Percentiles rank a stretch among this genome's conserved stretches.
phyloP scores from a whole-genome alignment of 2,888 invertebrate species.

The Trissolcus japonicus region DNA sequence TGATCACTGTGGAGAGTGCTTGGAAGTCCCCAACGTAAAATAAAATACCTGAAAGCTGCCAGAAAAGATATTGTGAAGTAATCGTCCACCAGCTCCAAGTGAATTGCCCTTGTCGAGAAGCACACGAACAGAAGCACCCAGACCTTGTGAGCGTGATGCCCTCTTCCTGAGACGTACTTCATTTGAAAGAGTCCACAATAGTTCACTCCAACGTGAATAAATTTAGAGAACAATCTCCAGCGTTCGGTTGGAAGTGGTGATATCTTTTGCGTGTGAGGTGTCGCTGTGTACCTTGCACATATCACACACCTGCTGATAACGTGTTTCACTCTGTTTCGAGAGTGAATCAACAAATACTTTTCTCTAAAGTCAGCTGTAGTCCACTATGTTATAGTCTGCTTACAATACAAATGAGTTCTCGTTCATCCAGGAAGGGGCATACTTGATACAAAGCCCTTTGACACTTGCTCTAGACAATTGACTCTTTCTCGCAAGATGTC shows the following conservation, averaged over 20 bases:
- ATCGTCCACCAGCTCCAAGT: not conserved
- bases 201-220: not conserved
- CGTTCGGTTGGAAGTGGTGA: not conserved
- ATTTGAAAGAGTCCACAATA: not conserved
- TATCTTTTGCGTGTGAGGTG: not conserved
- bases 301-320: not conserved
- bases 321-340: not conserved
- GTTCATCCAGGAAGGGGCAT: too few species aligned
- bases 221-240: not conserved
- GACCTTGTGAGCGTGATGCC: not conserved
- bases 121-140: not conserved
- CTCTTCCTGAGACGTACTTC: not conserved
- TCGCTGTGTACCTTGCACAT: not conserved
- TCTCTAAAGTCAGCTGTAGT: not conserved
- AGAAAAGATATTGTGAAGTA: not conserved
- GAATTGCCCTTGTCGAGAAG: constrained; percentile 2
- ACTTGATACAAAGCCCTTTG: too few species aligned
- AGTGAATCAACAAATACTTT: not conserved
- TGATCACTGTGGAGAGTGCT: not conserved
- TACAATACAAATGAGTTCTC: too few species aligned
- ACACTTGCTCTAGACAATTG: too few species aligned
- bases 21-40: not conserved
- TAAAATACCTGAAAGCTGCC: not conserved
- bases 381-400: too few species aligned
- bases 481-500: too few species aligned